Evolutionary conservation across 2,113 vertebrate species (phyloP), one percentile per base, ranked within the genome.

Genomic region (Forbesichthys agassizii): DNA sequence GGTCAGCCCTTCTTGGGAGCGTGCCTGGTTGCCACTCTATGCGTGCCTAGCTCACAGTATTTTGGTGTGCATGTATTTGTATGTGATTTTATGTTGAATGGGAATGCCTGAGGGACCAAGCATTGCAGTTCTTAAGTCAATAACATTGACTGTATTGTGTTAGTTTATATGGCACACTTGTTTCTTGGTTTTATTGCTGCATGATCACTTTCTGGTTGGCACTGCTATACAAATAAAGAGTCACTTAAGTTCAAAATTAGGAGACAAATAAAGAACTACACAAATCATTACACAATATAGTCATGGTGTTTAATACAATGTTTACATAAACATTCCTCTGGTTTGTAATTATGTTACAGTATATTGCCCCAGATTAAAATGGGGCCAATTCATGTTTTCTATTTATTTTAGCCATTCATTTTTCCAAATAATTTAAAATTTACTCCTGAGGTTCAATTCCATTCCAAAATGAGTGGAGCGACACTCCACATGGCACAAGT

Each of bases 381-480:
- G 63, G 77, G 78, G 72, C 78, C 80, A 86, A 61, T 83, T 87
- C 80, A 84, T 74, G 79, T 56, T 9, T 73, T 75, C 72, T 64
- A 68, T 68, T 78, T 10, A 67, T 83, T 52, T 8, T 18, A 79
- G 79, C 75, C 60, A 63, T 78, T 70, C 67, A 59, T 61, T 83
- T 78, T 61, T 71, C 69, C 70, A 84, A 86, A 84, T 82, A 64
- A 69, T 89, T 84, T 81, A 42, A 71, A 83, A 80, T 77, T 84
- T 88, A 27, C 90, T 86, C 75, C 82, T 88, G 81, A 90, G 85
- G 83, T 89, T 84, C 56, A 86, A 74, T 79, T 90, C 75, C 79
- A 91, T 89, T 91, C 71, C 82, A 90, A 84, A 90, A 88, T 80
- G 88, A 88, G 78, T 85, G 79, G 80, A 85, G 82, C 74, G 82